These are phyloP conservation scores for Sus cebifrons DNA, from an alignment of 2,797 vertebrate genomes.

Conservation along the genomic window DNA sequence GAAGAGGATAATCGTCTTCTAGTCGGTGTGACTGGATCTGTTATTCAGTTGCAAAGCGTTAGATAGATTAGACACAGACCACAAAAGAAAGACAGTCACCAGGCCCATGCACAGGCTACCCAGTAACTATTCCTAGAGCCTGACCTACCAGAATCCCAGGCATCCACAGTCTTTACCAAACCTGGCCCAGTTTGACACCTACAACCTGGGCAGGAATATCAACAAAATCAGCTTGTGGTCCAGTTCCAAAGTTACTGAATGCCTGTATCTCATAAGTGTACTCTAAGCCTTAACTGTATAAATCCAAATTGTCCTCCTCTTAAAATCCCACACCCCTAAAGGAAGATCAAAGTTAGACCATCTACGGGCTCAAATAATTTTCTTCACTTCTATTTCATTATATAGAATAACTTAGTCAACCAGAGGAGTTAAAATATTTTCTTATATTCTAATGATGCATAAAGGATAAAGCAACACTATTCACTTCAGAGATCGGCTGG, in stretches of 20 bases:
- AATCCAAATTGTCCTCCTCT: conserved; percentile 16
- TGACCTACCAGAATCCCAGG: not conserved
- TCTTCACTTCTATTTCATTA: not conserved
- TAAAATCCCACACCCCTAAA: not conserved
- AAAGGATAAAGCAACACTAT: conserved; percentile 43
- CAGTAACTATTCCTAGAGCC: not conserved
- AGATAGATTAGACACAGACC: conserved; percentile 33
- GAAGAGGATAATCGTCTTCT: conserved; percentile 57
- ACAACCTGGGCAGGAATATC: not conserved
- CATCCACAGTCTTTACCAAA: not conserved
- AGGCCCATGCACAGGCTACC: not conserved
- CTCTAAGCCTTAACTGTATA: not conserved
- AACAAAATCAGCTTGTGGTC: not conserved
- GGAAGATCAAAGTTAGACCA: conserved; percentile 5
- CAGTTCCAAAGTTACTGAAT: conserved; percentile 45
- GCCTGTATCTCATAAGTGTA: not conserved
- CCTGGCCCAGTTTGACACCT: conserved; percentile 16
- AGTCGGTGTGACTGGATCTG: not conserved
- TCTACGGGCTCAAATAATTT: not conserved
- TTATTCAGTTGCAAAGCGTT: conserved; percentile 19
- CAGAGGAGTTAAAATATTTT: conserved; percentile 37
- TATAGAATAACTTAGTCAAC: not conserved
- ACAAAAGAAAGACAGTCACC: conserved; percentile 21
- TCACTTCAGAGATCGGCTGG: not conserved
- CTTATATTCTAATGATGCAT: conserved; percentile 27